Evolutionary conservation across 2,888 invertebrate genomes (phyloP), one percentile per base, ranked within the genome.

Genomic region (Volucella inflata): DNA sequence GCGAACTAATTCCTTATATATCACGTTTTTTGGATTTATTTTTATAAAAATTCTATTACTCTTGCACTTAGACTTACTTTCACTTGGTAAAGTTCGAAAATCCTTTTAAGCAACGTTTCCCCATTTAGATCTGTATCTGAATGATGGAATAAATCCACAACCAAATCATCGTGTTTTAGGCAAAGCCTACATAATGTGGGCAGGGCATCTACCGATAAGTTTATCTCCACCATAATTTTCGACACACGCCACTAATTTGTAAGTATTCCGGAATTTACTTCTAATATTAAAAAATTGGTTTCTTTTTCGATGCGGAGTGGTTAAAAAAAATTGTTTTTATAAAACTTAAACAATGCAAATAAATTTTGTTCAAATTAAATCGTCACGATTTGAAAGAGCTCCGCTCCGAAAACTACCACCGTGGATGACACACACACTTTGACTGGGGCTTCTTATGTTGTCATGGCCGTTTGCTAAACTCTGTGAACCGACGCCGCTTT

Each of bases 131-230:
- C 21, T 11, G 40, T 12, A 40, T 68, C 76, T 30, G 57, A 30
- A 88, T 93, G 93, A 88, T 94, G 94, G 90, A 94, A 95, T 89
- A 95, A 94, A 72, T 95, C 94, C 87, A 94, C 93, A 92, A 94
- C 93, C 87, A 94, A 94, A 74, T 94, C 93, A 90, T 94, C 94
- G 90, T 94, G 94, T 89, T 93, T 93, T 88, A 95, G 91, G 90
- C 95, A 95, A 87, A 95, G 91, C 68, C 95, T 93, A 92, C 95
- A 95, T 44, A 88, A 65, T 42, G 74, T 87, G 8, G 72, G 60
- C 9, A 81, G 55, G 8, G 48, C 59, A 6, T 62, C 55, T n/a
- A 44, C 30, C 4, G 80, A 64, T 46, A 85, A 59, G 21, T 59
- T 62, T 14, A 81, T 77, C 17, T 67, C 71, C 0, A 53, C 55